These are phyloP conservation scores for Alexandromys fortis DNA, from an alignment of 2,113 vertebrate genomes.

Conservation along the genomic window DNA sequence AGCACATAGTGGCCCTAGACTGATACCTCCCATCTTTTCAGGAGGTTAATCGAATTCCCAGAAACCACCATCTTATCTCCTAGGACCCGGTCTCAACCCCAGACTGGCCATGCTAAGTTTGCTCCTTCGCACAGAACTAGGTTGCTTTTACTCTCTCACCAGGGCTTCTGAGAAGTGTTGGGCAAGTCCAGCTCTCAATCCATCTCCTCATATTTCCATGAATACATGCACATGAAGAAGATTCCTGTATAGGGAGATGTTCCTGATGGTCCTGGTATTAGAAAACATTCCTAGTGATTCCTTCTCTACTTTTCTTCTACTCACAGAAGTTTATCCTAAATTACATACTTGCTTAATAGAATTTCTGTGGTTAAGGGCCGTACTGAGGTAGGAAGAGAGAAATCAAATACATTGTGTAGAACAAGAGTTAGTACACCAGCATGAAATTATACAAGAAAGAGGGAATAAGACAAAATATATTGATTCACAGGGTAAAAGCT, in stretches of 20 bases:
- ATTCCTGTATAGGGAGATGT: neutral
- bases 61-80: neutral
- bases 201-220: neutral
- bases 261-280: neutral
- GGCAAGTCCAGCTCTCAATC: neutral
- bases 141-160: neutral
- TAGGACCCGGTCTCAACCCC: neutral
- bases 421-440: neutral
- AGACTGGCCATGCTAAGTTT: neutral
- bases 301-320: neutral
- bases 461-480: neutral
- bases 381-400: neutral
- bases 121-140: neutral
- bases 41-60: neutral
- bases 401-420: neutral
- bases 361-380: neutral
- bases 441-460: neutral
- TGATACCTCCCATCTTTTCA: neutral
- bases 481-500: neutral
- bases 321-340: neutral
- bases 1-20: neutral
- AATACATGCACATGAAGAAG: neutral
- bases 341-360: neutral
- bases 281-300: no score
- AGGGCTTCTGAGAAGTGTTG: no score